These are phyloP conservation scores for Drosophila ohnishii DNA, from an alignment of 1,140 invertebrate species.

Conservation along the genomic window DNA sequence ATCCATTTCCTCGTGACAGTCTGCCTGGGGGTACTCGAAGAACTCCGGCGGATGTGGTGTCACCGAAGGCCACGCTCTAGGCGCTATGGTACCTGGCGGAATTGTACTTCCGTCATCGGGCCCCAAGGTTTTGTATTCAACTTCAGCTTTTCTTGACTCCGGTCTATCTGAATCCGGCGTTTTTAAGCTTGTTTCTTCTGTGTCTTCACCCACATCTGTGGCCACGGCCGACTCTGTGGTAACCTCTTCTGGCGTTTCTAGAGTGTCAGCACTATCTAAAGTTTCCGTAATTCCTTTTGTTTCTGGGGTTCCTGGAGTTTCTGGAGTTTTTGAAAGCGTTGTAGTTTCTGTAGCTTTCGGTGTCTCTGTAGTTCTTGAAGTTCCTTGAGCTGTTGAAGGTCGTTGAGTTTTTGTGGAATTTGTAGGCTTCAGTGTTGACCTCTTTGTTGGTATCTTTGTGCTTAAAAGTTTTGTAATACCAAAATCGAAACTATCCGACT, in stretches of 20 bases:
- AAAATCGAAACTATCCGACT: background rate
- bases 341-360: background rate
- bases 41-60: slow-evolving; percentile 43
- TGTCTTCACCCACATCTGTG: no score
- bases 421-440: no score
- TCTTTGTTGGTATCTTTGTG: background rate
- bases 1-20: slow-evolving; percentile 54
- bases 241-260: background rate
- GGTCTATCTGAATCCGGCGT: background rate
- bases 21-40: slow-evolving; percentile 52
- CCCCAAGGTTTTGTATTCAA: background rate
- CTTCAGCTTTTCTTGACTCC: background rate
- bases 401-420: background rate
- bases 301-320: background rate
- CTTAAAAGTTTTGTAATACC: background rate
- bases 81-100: background rate
- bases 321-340: background rate
- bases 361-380: background rate
- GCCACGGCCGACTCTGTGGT: background rate
- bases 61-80: background rate
- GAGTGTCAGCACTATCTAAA: background rate
- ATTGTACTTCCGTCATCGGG: background rate
- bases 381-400: background rate
- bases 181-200: background rate
- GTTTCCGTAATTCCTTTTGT: background rate